Conservation (phyloP, 64 coral and sea anemone genomes). For the Pocillopora verrucosa region DNA sequence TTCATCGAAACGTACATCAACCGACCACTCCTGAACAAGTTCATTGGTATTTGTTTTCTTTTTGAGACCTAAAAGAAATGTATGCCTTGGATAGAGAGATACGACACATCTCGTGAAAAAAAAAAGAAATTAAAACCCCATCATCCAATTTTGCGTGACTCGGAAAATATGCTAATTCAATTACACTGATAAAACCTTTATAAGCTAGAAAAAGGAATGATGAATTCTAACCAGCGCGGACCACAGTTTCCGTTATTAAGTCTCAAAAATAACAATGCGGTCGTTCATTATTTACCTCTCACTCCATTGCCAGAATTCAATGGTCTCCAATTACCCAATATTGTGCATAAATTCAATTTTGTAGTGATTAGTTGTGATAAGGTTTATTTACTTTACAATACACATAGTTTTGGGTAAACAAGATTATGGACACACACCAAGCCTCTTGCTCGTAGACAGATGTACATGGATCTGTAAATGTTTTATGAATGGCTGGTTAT, state of each 20-base stretch:
- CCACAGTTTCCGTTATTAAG: neutral
- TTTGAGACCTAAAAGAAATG: too few species aligned
- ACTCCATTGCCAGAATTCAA: neutral
- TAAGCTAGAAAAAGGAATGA: neutral
- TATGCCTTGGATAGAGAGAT: neutral
- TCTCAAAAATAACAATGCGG: neutral
- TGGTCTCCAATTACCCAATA: neutral
- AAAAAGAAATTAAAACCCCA: neutral
- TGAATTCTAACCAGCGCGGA: neutral
- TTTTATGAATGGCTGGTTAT: neutral
- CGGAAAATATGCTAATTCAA: neutral
- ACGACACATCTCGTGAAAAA: neutral
- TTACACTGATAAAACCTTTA: neutral
- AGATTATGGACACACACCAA: neutral
- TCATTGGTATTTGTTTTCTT: too few species aligned
- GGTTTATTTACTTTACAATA: neutral
- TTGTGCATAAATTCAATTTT: neutral
- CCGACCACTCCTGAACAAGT: too few species aligned
- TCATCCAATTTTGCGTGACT: slow-evolving; percentile 7
- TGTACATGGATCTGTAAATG: neutral
- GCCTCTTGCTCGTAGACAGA: neutral
- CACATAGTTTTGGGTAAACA: slow-evolving; percentile 20
- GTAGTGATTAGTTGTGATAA: neutral
- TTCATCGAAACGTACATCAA: neutral
- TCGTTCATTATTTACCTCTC: neutral